Percentiles rank a stretch among this genome's conserved stretches.
These are phyloP conservation scores for Chironomus riparius DNA, from an alignment of 2,888 invertebrate species.

Conservation along the genomic window DNA sequence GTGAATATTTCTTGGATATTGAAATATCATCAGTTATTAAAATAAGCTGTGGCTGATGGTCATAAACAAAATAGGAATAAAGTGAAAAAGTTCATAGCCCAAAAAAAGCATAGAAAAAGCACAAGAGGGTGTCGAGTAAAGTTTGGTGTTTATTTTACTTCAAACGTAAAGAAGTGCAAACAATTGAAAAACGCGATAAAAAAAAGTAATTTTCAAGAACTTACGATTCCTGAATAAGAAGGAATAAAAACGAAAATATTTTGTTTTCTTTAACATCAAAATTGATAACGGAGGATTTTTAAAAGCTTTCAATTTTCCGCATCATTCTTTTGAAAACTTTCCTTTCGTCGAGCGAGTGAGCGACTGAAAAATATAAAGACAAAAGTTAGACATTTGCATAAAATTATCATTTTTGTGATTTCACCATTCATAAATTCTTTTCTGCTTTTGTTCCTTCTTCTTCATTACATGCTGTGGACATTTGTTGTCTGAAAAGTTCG, in stretches of 20 bases:
- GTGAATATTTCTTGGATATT: too few species aligned
- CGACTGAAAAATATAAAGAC: background rate
- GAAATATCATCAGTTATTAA: background rate
- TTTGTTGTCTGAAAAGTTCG: too few species aligned
- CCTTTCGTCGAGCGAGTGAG: background rate
- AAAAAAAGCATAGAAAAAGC: too few species aligned
- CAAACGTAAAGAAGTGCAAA: background rate
- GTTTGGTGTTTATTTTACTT: background rate
- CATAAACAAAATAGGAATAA: background rate
- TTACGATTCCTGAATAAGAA: background rate
- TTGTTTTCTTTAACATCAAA: background rate
- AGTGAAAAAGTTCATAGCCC: background rate
- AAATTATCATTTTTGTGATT: conserved; percentile 20
- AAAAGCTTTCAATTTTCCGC: background rate
- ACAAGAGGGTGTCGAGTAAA: too few species aligned
- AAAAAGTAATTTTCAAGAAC: background rate
- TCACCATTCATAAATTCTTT: background rate
- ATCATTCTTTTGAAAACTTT: background rate
- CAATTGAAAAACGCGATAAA: background rate
- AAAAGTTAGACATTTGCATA: conserved; percentile 12
- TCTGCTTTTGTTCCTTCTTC: background rate
- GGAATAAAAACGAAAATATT: too few species aligned
- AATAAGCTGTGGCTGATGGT: background rate
- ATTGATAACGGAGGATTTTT: background rate
- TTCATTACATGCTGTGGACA: too few species aligned